These are phyloP conservation scores for Heliconius aoede DNA, from an alignment of 2,888 invertebrate species.

Conservation along the genomic window DNA sequence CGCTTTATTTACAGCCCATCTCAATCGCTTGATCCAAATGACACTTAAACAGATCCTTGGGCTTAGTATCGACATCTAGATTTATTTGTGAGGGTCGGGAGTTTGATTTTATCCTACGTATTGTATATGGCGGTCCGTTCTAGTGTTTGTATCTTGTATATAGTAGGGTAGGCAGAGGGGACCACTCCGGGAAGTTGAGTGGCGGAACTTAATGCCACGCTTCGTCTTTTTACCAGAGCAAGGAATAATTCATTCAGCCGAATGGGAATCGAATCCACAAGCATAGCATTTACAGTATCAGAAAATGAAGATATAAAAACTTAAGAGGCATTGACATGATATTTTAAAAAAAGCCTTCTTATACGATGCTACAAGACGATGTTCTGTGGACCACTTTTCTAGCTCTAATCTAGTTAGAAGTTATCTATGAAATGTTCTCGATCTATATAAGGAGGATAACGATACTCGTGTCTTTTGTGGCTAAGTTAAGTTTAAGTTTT, in stretches of 20 bases:
- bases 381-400: not conserved
- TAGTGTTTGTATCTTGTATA: not conserved
- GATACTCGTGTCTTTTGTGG: constrained; percentile 14
- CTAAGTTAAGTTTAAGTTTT: not conserved
- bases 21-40: constrained; percentile 28
- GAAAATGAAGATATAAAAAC: not conserved
- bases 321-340: not conserved
- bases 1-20: constrained; percentile 26
- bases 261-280: not conserved
- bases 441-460: constrained; percentile 1
- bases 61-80: constrained; percentile 34
- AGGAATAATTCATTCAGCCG: not conserved
- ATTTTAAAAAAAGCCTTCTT: not conserved
- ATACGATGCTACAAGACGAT: not conserved
- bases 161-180: not conserved
- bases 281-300: not conserved
- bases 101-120: not conserved
- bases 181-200: not conserved
- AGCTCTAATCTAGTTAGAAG: constrained; percentile 16
- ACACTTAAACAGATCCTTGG: constrained; percentile 36
- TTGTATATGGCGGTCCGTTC: not conserved
- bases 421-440: constrained; percentile 7
- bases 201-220: not conserved
- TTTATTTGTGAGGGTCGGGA: constrained; percentile 26
- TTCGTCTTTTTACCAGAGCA: not conserved